These are phyloP conservation scores for Leptonema lineaticorne DNA, from an alignment of 1,140 invertebrate species.

Conservation along the genomic window DNA sequence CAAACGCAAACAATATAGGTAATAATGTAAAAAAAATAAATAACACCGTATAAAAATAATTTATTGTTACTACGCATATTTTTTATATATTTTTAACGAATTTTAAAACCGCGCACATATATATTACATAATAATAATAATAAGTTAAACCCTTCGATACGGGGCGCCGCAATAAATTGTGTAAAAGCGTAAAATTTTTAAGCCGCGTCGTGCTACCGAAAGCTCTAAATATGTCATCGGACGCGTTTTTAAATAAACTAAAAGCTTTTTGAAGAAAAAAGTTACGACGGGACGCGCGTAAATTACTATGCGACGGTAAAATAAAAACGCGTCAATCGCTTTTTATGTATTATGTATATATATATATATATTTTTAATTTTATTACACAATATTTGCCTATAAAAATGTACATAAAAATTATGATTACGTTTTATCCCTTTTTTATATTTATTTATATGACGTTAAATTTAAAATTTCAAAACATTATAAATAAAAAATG, in stretches of 20 bases:
- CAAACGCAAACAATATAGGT: too few relatives aligned
- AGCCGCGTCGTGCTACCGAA: neutral
- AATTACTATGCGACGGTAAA: slow-evolving; percentile 8
- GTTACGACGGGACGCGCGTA: neutral
- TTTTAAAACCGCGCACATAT: neutral
- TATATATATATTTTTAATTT: too few relatives aligned
- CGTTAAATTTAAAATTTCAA: too few relatives aligned
- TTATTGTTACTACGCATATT: too few relatives aligned
- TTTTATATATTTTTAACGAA: too few relatives aligned
- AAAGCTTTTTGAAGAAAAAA: neutral
- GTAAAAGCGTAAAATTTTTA: neutral
- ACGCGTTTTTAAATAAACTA: slow-evolving; percentile 12
- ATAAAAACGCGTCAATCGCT: neutral
- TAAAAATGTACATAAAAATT: too few relatives aligned
- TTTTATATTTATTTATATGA: too few relatives aligned
- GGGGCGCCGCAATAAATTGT: neutral
- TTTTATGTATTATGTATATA: neutral
- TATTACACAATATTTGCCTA: too few relatives aligned
- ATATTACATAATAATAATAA: neutral
- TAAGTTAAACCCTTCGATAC: neutral
- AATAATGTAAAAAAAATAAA: too few relatives aligned
- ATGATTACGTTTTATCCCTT: too few relatives aligned
- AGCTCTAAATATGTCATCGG: slow-evolving; percentile 8
- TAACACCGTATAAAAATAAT: too few relatives aligned
- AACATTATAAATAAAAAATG: too few relatives aligned